Evolutionary conservation across 2,113 vertebrate species (phyloP), one percentile per base, ranked within the genome.

Genomic region (Dasyprocta punctata): DNA sequence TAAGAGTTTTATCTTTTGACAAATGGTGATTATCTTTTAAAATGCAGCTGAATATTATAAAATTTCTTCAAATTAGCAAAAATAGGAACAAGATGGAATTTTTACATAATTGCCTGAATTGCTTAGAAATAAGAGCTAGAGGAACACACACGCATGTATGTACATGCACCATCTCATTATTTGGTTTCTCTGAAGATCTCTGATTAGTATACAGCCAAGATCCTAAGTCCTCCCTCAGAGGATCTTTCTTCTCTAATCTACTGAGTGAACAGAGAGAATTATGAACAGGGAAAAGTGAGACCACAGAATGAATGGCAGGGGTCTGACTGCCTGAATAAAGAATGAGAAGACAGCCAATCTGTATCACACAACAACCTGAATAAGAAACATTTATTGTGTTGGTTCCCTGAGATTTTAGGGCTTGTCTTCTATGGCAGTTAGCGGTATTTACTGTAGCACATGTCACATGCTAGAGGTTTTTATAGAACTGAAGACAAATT

Each of bases 11-110:
- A 89, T 92, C 36, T 92, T 92, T 86, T 95, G 67, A 86, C 38
- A 92, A 96, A 90, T 90, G 80, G 47, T 94, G 86, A 60, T 88
- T 94, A 90, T 61, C 69, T 96, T 88, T 87, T 47, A 87, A 92
- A 86, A 63, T 94, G 14, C 33, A 90, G 33, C 19, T 61, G 44
- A 54, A 81, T 80, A 90, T 96, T 81, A 65, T 92, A 67, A 90
- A 95, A 95, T 61, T 69, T 90, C 38, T 90, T 67, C 89, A 97
- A 86, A 87, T 49, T 56, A 86, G 67, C 44, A 90, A 83, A 90
- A 88, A 58, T 60, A 90, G 56, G 49, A 90, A 90, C 19, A 65
- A 96, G 38, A 65, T 92, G 26, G 33, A 1, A 36, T 81, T 90
- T 77, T 96, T 80, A 24, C 63, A 61, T 75, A 94, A 84, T 26